These are phyloP conservation scores for Spilosoma lubricipeda DNA, from an alignment of 2,888 invertebrate genomes.

Conservation along the genomic window DNA sequence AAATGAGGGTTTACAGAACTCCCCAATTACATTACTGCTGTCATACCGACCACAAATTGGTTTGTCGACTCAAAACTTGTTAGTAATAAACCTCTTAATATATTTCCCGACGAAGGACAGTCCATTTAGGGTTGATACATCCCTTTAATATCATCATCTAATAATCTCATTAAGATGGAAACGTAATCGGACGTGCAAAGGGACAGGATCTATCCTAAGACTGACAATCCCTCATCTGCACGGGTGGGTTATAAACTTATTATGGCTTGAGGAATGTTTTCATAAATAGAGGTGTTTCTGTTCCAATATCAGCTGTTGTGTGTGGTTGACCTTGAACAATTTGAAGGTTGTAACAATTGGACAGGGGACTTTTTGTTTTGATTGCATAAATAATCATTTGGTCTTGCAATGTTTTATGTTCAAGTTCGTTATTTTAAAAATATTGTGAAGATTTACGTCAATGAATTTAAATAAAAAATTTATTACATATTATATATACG, in stretches of 20 bases:
- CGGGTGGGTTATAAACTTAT: constrained; percentile 31
- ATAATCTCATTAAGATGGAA: constrained; percentile 52
- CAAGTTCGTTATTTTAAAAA: background rate
- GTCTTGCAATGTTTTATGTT: background rate
- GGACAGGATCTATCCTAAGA: constrained; percentile 24
- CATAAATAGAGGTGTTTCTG: constrained; percentile 7
- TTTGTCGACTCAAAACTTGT: constrained; percentile 43
- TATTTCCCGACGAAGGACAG: constrained; percentile 34
- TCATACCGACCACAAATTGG: constrained; percentile 39
- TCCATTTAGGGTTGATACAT: constrained; percentile 46
- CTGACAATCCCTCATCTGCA: constrained; percentile 31
- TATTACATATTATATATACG: too few relatives aligned
- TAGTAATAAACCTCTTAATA: constrained; percentile 34
- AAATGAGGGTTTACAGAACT: background rate
- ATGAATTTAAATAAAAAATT: too few relatives aligned
- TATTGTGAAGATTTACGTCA: too few relatives aligned
- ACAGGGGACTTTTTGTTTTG: background rate
- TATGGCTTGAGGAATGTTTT: constrained; percentile 23
- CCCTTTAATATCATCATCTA: constrained; percentile 49
- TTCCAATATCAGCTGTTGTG: constrained; percentile 9
- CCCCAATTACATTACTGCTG: constrained; percentile 24
- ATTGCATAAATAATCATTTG: background rate
- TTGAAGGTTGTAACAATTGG: background rate
- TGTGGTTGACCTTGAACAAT: background rate
- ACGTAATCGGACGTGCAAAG: constrained; percentile 50